Base-by-base conservation (phyloP, 2,113 vertebrate genomes). In the Scomber scombrus region DNA sequence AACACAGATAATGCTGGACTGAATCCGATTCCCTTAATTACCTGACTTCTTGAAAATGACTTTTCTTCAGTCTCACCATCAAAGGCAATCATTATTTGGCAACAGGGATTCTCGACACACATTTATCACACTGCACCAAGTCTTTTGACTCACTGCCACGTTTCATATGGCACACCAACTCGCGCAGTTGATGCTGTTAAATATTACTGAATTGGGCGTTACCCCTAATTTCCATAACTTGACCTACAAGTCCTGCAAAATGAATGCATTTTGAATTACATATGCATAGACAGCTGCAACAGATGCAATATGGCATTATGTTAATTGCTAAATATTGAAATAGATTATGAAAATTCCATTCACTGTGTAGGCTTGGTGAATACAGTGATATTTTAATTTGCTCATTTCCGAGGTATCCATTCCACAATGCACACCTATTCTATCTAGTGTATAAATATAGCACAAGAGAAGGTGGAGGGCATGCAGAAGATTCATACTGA, bases 211-310 rank as follows among this genome's bases (percentile, higher is more conserved):
- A 66, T n/a, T 78, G 78, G 84, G 75, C 61, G 78, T 82, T 78
- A 80, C 55, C 85, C 29, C 23, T 84, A 16, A 86, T 92, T 86
- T 88, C 78, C 80, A 83, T 85, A 80, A 84, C 77, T 82, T 88
- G 86, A 90, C 88, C 86, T 79, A 78, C 60, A 85, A 86, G 84
- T 86, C 73, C 84, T 15, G 50, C 77, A 80, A 85, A 71, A 77
- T 81, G 23, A 82, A n/a, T n/a, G n/a, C n/a, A n/a, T n/a, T n/a
- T n/a, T n/a, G n/a, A n/a, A n/a, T n/a, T n/a, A n/a, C n/a, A n/a
- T 87, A 82, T 80, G 80, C 64, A 80, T 43, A 21, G 46, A 0
- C 34, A 50, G 75, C 62, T n/a, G n/a, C n/a, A n/a, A 49, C 68
- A 69, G 76, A 72, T 67, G 81, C 81, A 81, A 78, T 82, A 62